Base-by-base conservation (phyloP, 1,140 invertebrate genomes). In the Saxidomus purpurata region DNA sequence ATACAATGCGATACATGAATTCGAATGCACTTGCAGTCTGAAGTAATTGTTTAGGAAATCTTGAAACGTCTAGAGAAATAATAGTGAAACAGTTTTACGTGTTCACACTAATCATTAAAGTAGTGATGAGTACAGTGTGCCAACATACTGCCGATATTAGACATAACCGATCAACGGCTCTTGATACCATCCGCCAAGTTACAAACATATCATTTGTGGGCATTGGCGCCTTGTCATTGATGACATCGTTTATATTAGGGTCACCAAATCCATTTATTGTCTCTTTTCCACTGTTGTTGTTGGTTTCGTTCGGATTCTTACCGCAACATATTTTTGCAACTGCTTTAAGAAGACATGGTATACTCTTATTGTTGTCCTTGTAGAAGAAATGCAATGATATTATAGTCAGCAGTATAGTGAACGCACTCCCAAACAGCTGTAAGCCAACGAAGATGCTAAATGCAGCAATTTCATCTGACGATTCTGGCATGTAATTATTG, bases 391-490 rank as follows among this genome's bases (percentile, higher is more conserved):
- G 34, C 38, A 90, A 63, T n/a, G 87, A 82, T 15, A 89, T n/a
- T 76, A 79, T 31, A 1, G 82, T 84, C 34, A 90, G 9, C 31
- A 85, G 19, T 28, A 80, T 80, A 3, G 83, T 83, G 43, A 89
- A 22, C 0, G 63, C 71, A 49, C 89, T 84, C n/a, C 84, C 69
- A 34, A 89, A 22, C 11, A 89, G 69, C n/a, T 88, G 91, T 11
- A 89, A 49, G 15, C 71, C 69, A 3, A 92, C 81, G 43, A 79
- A 91, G 77, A 92, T 94, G 96, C 96, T 96, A 47, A 97, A 96
- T 43, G 89, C 47, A 31, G 89, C 87, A 8, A 92, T 47, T 40
- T 89, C 79, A 36, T 91, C 83, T 13, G 90, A 93, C 25, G 87
- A 89, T 61, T 87, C 77, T 3, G 90, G 89, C 89, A 92, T 80